A percentile compares a stretch with the other conserved stretches of the same genome.
These are phyloP conservation scores for Scaptomyza flava DNA, from an alignment of 2,888 invertebrate genomes.

Conservation along the genomic window DNA sequence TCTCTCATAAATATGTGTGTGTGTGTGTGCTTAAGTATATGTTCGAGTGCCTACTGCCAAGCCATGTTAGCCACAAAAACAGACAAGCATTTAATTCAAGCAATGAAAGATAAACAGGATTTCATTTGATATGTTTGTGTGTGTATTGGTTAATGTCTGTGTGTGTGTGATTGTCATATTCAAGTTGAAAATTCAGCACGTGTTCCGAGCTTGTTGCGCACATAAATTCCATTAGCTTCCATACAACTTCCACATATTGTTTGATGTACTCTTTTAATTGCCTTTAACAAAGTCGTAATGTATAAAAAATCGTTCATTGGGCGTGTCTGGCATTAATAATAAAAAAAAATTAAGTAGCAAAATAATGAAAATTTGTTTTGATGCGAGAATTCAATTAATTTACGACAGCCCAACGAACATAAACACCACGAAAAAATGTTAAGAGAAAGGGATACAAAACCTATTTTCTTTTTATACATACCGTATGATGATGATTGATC, in stretches of 20 bases:
- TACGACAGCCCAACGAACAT: constrained; percentile 21
- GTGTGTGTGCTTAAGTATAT: constrained; percentile 4
- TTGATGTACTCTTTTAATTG: constrained; percentile 58
- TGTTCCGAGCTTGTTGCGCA: constrained; percentile 10
- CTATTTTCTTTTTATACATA: constrained; percentile 64
- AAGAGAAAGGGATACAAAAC: constrained; percentile 1
- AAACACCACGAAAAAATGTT: background rate
- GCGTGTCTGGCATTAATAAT: constrained; percentile 38
- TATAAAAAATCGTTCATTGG: background rate
- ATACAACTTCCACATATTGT: constrained; percentile 26
- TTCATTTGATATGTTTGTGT: constrained; percentile 57
- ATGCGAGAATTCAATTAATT: constrained; percentile 51
- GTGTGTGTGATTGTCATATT: constrained; percentile 12
- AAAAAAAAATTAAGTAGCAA: background rate
- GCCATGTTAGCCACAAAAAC: constrained; percentile 41
- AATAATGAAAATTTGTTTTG: constrained; percentile 1
- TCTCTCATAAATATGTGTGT: constrained; percentile 46
- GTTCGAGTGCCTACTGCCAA: constrained; percentile 40
- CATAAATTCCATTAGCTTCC: constrained; percentile 53
- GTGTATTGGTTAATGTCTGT: background rate
- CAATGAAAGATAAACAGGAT: constrained; percentile 43
- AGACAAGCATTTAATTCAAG: constrained; percentile 28
- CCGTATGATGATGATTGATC: constrained; percentile 91
- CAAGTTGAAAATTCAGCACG: constrained; percentile 19
- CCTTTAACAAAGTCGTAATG: constrained; percentile 21